phyloP scores from a whole-genome alignment of 1,140 invertebrate species.

The Aphaenogaster rudis region DNA sequence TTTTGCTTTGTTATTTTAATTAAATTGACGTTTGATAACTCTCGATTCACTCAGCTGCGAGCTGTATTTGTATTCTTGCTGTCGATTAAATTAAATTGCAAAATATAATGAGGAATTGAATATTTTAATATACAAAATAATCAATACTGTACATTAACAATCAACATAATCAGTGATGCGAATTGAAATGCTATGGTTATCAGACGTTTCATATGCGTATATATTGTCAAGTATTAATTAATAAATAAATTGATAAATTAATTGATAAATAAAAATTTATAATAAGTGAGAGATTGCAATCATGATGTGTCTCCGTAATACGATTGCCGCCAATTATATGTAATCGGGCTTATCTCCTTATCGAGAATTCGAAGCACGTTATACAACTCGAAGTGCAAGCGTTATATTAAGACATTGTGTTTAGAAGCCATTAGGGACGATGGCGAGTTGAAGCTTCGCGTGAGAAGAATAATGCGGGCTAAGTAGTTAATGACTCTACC shows the following conservation, averaged over 20 bases:
- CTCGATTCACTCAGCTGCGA: background rate
- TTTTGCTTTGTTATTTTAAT: conserved; percentile 2
- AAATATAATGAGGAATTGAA: background rate
- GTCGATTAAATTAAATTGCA: conserved; percentile 27
- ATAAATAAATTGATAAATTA: conserved; percentile 25
- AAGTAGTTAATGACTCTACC: conserved; percentile 6
- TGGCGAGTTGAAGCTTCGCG: conserved; percentile 1
- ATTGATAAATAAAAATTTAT: background rate
- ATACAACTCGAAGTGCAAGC: background rate
- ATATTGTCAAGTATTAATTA: background rate
- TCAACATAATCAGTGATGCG: background rate
- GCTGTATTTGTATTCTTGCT: background rate
- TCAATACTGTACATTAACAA: background rate
- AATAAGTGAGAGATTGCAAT: background rate
- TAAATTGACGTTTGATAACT: background rate
- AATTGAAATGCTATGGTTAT: background rate
- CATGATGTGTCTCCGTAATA: background rate
- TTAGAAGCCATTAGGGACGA: conserved; percentile 8
- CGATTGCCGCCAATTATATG: background rate
- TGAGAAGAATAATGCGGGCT: conserved; percentile 3
- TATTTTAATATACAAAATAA: conserved; percentile 24
- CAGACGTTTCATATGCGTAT: background rate
- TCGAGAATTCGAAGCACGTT: background rate
- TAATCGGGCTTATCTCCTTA: background rate
- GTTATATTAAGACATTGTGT: background rate